phyloP scores from a whole-genome alignment of 2,888 invertebrate species.

The Lacanobia oleracea region DNA sequence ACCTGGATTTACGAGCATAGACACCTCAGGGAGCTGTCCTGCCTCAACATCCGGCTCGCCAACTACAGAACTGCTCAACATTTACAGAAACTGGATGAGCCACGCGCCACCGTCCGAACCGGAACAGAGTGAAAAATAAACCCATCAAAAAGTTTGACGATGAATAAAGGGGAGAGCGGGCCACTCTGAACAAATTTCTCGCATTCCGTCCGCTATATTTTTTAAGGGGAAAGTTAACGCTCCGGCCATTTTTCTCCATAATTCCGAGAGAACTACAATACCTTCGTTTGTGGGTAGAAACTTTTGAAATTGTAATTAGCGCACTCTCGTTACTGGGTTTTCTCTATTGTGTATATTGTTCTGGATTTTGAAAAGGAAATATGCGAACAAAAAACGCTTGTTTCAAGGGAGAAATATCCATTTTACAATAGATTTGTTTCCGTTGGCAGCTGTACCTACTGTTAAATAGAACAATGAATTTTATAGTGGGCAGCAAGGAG shows the following conservation, averaged over 20 bases:
- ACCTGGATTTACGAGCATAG: conserved; percentile 73
- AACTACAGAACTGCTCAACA: conserved; percentile 57
- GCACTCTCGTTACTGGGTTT: conserved; percentile 50
- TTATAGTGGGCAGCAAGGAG: conserved; percentile 4
- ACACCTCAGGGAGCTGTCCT: conserved; percentile 68
- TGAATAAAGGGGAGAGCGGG: conserved; percentile 55
- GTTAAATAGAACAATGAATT: conserved; percentile 41
- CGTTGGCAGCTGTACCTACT: conserved; percentile 16
- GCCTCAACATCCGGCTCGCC: conserved; percentile 52
- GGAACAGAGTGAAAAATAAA: conserved; percentile 61
- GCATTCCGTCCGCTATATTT: conserved; percentile 42
- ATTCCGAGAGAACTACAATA: conserved; percentile 51
- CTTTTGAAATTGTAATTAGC: conserved; percentile 58
- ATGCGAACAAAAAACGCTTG: conserved; percentile 40
- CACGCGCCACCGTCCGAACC: conserved; percentile 35
- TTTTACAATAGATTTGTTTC: conserved; percentile 53
- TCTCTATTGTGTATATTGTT: conserved; percentile 47
- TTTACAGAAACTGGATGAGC: conserved; percentile 63
- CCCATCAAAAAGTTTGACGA: conserved; percentile 60
- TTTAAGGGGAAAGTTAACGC: conserved; percentile 43
- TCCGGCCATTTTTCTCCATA: conserved; percentile 43
- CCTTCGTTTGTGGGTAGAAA: conserved; percentile 35
- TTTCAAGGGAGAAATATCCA: conserved; percentile 29
- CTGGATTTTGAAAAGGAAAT: conserved; percentile 35
- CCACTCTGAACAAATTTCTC: conserved; percentile 54